A percentile compares a stretch with the other conserved stretches of the same genome.
Conservation (phyloP, 2,888 invertebrate genomes). For the Chouioia cunea region DNA sequence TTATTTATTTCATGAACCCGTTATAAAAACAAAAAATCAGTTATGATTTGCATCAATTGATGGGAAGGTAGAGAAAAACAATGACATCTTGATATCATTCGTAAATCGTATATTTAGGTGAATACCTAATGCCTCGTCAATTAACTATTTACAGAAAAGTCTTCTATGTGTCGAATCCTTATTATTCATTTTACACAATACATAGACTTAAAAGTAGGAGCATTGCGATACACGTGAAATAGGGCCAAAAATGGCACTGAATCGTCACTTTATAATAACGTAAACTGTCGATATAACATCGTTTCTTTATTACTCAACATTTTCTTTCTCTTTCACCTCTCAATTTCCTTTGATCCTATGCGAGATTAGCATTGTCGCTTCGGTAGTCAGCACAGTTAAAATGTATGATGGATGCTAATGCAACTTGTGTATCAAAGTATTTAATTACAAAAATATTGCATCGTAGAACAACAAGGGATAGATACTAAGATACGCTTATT, state of each 20-base stretch:
- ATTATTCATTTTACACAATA: constrained; percentile 66
- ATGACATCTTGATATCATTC: constrained; percentile 45
- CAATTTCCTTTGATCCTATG: constrained; percentile 42
- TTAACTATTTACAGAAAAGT: constrained; percentile 66
- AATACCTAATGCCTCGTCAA: constrained; percentile 66
- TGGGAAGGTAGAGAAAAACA: constrained; percentile 27
- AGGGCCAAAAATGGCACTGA: constrained; percentile 57
- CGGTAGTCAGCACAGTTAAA: constrained; percentile 43
- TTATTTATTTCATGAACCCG: neutral
- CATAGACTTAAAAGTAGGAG: constrained; percentile 65
- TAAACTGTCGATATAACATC: constrained; percentile 45
- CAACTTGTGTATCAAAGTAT: neutral
- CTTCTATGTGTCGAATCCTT: constrained; percentile 66
- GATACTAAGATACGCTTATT: too few species aligned
- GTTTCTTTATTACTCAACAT: constrained; percentile 43
- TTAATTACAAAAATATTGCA: constrained; percentile 41
- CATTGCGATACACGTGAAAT: constrained; percentile 59
- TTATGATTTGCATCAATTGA: neutral
- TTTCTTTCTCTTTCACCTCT: constrained; percentile 15
- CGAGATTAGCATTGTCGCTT: constrained; percentile 44
- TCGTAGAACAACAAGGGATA: neutral
- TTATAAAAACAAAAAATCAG: neutral
- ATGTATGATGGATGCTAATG: constrained; percentile 37
- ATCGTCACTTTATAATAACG: constrained; percentile 48
- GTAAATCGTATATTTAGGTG: constrained; percentile 59